Evolutionary conservation across 2,113 vertebrate genomes (phyloP).

Genomic region (Hippocampus mohnikei): DNA sequence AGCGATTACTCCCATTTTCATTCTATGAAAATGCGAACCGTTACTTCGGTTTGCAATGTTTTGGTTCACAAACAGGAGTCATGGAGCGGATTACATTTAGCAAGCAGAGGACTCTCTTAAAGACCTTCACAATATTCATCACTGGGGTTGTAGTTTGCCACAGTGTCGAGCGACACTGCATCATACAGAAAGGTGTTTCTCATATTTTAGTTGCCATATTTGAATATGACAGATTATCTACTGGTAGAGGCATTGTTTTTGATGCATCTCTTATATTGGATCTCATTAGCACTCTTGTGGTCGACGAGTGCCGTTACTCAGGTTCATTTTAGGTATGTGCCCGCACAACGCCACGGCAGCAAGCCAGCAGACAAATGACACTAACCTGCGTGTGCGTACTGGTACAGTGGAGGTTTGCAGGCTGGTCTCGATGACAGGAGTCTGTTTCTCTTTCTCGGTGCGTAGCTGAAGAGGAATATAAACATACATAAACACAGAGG

Average conservation of each 20-base stretch:
- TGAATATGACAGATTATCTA: not conserved
- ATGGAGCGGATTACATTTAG: too few species aligned
- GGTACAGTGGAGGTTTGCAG: conserved; percentile 67
- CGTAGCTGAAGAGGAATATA: conserved; percentile 70
- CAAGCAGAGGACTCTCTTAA: too few species aligned
- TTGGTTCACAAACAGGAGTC: not conserved
- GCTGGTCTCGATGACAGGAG: conserved; percentile 72
- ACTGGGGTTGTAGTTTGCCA: not conserved
- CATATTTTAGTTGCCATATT: too few species aligned
- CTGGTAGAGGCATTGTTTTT: not conserved
- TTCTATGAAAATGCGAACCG: too few species aligned
- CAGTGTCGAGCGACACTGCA: not conserved
- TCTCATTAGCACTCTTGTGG: not conserved
- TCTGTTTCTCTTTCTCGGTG: conserved; percentile 73
- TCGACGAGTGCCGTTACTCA: conserved; percentile 24
- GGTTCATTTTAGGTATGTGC: conserved; percentile 38
- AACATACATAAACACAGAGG: conserved; percentile 57
- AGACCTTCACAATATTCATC: not conserved
- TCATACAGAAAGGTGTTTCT: too few species aligned
- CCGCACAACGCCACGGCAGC: conserved; percentile 24
- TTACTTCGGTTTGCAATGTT: too few species aligned
- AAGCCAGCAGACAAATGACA: conserved; percentile 45
- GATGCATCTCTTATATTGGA: not conserved
- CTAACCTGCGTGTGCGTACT: conserved; percentile 74
- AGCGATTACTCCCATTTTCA: too few species aligned